These are phyloP conservation scores for Mesaphorura yosii DNA, from an alignment of 1,140 invertebrate species.

Conservation along the genomic window DNA sequence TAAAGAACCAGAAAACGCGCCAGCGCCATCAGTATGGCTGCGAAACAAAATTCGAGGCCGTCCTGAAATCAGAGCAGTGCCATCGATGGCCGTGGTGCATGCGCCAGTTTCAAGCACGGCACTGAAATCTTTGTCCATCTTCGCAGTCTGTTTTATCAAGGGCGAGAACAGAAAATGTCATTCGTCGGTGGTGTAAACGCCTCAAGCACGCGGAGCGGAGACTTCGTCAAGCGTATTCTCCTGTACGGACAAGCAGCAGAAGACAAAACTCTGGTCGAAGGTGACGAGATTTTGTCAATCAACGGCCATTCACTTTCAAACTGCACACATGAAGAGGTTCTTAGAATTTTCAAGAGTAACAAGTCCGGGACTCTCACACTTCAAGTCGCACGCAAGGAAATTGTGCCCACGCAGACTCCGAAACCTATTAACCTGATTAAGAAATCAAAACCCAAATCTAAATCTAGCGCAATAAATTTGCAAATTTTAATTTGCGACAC, in stretches of 20 bases:
- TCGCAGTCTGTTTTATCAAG: slow-evolving; percentile 68
- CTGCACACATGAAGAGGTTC: slow-evolving; percentile 42
- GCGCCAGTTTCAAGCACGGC: too few relatives aligned
- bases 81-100: too few relatives aligned
- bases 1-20: not conserved
- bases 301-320: slow-evolving; percentile 40
- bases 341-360: slow-evolving; percentile 43
- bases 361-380: slow-evolving; percentile 43
- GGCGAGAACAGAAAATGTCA: slow-evolving; percentile 65
- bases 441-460: too few relatives aligned
- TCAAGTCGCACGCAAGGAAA: slow-evolving; percentile 36
- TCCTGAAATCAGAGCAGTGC: too few relatives aligned
- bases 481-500: too few relatives aligned
- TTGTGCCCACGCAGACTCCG: slow-evolving; percentile 1
- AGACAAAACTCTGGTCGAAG: slow-evolving; percentile 42
- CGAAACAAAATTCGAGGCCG: slow-evolving; percentile 23
- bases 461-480: too few relatives aligned
- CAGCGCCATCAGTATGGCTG: slow-evolving; percentile 15
- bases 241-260: slow-evolving; percentile 75
- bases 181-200: slow-evolving; percentile 83
- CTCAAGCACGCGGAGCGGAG: slow-evolving; percentile 72
- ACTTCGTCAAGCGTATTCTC: slow-evolving; percentile 83
- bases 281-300: slow-evolving; percentile 45
- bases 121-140: slow-evolving; percentile 41
- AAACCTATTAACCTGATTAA: too few relatives aligned